Conservation (phyloP, 2,113 vertebrate genomes). For the Ariopsis seemanni region DNA sequence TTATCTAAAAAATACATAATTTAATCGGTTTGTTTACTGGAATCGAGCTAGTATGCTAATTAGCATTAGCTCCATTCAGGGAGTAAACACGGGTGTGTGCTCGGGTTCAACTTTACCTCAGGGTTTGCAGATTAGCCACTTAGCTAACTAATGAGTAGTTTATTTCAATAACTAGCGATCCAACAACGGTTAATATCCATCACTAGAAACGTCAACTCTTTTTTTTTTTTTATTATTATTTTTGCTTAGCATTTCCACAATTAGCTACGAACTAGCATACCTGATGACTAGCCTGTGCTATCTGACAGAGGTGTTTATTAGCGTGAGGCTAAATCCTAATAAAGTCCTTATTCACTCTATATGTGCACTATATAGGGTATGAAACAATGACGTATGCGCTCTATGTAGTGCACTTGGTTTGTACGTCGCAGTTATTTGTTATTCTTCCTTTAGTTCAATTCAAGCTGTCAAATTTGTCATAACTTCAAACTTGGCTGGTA, state of each 20-base stretch:
- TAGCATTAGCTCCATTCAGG: slow-evolving; percentile 15
- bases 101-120: not conserved
- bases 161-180: not conserved
- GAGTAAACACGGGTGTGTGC: slow-evolving; percentile 46
- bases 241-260: not conserved
- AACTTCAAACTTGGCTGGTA: not conserved
- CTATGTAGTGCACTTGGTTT: not conserved
- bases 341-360: too few relatives aligned
- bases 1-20: not conserved
- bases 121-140: too few relatives aligned
- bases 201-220: not conserved
- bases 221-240: not conserved
- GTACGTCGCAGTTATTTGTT: not conserved
- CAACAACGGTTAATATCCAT: not conserved
- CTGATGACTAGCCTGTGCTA: slow-evolving; percentile 17
- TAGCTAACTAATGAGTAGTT: not conserved
- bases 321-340: not conserved
- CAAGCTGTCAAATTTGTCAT: not conserved
- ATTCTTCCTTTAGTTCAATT: not conserved
- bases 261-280: not conserved
- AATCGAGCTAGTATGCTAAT: not conserved
- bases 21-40: not conserved
- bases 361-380: not conserved
- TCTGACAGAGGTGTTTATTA: not conserved
- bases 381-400: not conserved